These are phyloP conservation scores for Drosophila ananassae DNA, from an alignment of 1,140 invertebrate genomes.

Conservation along the genomic window DNA sequence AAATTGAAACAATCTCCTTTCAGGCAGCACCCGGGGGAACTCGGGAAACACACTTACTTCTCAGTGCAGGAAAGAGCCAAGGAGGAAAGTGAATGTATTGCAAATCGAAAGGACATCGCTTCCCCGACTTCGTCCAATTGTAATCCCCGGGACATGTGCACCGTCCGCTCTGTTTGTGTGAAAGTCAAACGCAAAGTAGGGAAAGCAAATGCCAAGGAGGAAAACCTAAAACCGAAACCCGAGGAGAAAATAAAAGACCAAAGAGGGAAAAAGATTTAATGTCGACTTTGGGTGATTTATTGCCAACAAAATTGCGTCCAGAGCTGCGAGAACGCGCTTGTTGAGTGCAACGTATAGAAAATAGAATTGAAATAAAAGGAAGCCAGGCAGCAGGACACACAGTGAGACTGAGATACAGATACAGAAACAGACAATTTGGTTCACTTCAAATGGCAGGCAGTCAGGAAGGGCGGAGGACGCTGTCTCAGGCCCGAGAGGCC, in stretches of 20 bases:
- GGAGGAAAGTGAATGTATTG: neutral
- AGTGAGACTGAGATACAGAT: slow-evolving; percentile 16
- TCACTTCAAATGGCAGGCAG: slow-evolving; percentile 56
- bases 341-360: slow-evolving; percentile 75
- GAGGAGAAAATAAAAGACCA: slow-evolving; percentile 34
- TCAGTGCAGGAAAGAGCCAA: slow-evolving; percentile 22
- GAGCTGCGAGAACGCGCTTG: slow-evolving; percentile 45
- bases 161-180: slow-evolving; percentile 62
- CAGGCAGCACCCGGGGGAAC: no score
- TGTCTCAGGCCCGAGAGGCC: slow-evolving; percentile 52
- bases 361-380: slow-evolving; percentile 76
- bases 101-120: slow-evolving; percentile 41
- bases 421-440: slow-evolving; percentile 71
- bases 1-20: slow-evolving; percentile 6
- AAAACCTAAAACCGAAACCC: slow-evolving; percentile 22
- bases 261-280: slow-evolving; percentile 79
- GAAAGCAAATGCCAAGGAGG: slow-evolving; percentile 51
- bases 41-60: neutral
- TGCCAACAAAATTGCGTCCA: slow-evolving; percentile 84
- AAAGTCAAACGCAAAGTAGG: slow-evolving; percentile 69
- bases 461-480: slow-evolving; percentile 20
- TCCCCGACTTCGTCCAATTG: slow-evolving; percentile 26
- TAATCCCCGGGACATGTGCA: slow-evolving; percentile 73
- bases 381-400: slow-evolving; percentile 52
- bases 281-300: slow-evolving; percentile 84